These are phyloP conservation scores for Nemotelus pantherinus DNA, from an alignment of 2,888 invertebrate species.

Conservation along the genomic window DNA sequence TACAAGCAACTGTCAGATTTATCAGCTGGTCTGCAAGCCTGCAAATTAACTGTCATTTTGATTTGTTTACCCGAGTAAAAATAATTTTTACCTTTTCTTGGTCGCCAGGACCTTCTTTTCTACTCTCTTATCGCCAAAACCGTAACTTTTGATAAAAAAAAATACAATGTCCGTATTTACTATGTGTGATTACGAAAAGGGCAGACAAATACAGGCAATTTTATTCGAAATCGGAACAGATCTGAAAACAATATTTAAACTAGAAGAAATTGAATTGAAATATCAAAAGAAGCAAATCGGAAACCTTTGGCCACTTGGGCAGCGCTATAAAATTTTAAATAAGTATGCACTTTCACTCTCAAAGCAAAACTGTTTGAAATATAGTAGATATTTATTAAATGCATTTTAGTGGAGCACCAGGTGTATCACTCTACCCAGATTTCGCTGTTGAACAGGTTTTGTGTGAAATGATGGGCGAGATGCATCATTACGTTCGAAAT, in stretches of 20 bases:
- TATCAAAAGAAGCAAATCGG: neutral
- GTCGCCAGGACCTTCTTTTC: too few relatives aligned
- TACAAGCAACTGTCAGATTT: too few relatives aligned
- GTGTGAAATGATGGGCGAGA: constrained; percentile 26
- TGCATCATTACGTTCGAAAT: neutral
- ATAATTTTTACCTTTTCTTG: too few relatives aligned
- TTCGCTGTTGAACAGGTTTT: constrained; percentile 1
- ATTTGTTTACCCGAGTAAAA: too few relatives aligned
- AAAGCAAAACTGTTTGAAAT: neutral
- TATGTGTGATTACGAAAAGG: constrained; percentile 8
- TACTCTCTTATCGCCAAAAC: too few relatives aligned
- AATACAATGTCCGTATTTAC: neutral
- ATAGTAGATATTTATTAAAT: neutral
- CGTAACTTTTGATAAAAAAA: too few relatives aligned
- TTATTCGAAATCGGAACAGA: constrained; percentile 13
- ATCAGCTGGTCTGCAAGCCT: too few relatives aligned
- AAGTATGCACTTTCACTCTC: neutral
- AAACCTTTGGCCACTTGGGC: neutral
- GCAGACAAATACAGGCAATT: neutral
- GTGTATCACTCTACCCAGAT: constrained; percentile 27
- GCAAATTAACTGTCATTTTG: too few relatives aligned
- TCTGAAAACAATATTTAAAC: constrained; percentile 6
- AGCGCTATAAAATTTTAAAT: constrained; percentile 15
- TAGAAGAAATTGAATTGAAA: constrained; percentile 20
- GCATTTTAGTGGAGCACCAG: constrained; percentile 31